A percentile compares a stretch with the other conserved stretches of the same genome.
Conservation (phyloP, 2,888 invertebrate genomes). For the Drosophila phalerata region DNA sequence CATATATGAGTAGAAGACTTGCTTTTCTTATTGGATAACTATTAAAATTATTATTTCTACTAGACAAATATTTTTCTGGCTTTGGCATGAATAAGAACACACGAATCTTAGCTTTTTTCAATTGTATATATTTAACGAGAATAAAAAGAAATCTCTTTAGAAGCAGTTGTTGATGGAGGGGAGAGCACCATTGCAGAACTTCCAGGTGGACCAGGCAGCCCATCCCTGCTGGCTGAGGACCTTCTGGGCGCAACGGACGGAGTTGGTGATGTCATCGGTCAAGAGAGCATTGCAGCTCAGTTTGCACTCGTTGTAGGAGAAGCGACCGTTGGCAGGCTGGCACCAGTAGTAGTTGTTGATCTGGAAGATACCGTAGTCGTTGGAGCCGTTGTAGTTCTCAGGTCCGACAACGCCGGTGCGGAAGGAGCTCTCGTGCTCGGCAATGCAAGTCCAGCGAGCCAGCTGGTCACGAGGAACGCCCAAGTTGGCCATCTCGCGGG, state of each 20-base stretch:
- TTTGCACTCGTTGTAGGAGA: constrained; percentile 73
- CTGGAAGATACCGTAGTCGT: constrained; percentile 83
- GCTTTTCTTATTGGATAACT: not conserved
- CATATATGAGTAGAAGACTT: not conserved
- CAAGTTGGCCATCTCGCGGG: constrained; percentile 65
- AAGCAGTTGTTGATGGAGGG: constrained; percentile 60
- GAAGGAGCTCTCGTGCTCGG: constrained; percentile 70
- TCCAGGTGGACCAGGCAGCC: constrained; percentile 72
- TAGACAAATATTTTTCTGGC: no score
- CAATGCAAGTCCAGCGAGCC: constrained; percentile 68
- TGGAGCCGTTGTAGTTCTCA: constrained; percentile 85
- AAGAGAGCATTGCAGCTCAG: constrained; percentile 71
- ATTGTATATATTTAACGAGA: constrained; percentile 23
- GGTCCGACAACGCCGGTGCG: constrained; percentile 85
- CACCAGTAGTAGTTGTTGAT: constrained; percentile 83
- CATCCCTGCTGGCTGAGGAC: constrained; percentile 71
- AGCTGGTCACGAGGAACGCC: constrained; percentile 62
- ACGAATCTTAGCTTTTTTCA: not conserved
- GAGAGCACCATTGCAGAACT: constrained; percentile 61
- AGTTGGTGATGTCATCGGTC: constrained; percentile 67
- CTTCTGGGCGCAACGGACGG: constrained; percentile 72
- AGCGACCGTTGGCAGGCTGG: constrained; percentile 57
- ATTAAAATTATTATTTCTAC: not conserved
- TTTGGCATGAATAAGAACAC: not conserved
- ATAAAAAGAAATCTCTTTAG: constrained; percentile 29